A percentile compares a stretch with the other conserved stretches of the same genome.
Conservation (phyloP, 2,797 vertebrate genomes). For the Melanotaenia nigrans region DNA sequence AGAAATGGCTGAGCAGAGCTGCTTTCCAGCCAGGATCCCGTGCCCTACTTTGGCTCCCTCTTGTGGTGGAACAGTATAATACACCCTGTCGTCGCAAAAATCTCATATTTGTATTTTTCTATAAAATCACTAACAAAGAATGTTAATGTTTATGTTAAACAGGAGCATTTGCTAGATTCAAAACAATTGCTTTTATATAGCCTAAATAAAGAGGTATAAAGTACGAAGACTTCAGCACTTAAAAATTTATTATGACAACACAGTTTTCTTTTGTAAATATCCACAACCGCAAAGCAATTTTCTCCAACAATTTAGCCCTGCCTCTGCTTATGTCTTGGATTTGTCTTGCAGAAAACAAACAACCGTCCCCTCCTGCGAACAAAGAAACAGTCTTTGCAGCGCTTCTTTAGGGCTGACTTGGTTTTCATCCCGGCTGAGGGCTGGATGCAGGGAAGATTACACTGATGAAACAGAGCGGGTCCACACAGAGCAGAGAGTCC, state of each 20-base stretch:
- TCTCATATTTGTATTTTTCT: no score
- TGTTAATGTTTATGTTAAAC: no score
- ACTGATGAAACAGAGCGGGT: slow-evolving; percentile 62
- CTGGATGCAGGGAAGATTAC: slow-evolving; percentile 57
- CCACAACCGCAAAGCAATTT: background rate
- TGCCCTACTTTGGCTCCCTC: slow-evolving; percentile 48
- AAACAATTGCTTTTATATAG: background rate
- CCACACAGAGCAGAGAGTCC: slow-evolving; percentile 2
- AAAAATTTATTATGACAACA: slow-evolving; percentile 62
- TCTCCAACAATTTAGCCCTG: slow-evolving; percentile 74
- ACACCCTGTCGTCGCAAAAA: background rate
- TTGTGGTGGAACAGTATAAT: slow-evolving; percentile 29
- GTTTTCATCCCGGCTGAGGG: slow-evolving; percentile 86
- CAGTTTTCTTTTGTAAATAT: slow-evolving; percentile 17
- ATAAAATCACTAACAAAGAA: no score
- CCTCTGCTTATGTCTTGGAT: slow-evolving; percentile 93
- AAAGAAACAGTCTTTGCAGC: slow-evolving; percentile 92
- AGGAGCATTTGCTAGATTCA: background rate
- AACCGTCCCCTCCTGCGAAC: slow-evolving; percentile 87
- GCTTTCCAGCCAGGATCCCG: background rate
- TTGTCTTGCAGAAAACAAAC: slow-evolving; percentile 87
- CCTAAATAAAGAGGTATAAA: background rate
- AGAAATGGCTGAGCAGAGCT: background rate
- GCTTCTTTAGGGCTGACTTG: slow-evolving; percentile 82
- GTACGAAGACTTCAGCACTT: background rate